Evolutionary conservation across 2,113 vertebrate species (phyloP), one percentile per base, ranked within the genome.

Genomic region (Cryptoleucopteryx plumbea): DNA sequence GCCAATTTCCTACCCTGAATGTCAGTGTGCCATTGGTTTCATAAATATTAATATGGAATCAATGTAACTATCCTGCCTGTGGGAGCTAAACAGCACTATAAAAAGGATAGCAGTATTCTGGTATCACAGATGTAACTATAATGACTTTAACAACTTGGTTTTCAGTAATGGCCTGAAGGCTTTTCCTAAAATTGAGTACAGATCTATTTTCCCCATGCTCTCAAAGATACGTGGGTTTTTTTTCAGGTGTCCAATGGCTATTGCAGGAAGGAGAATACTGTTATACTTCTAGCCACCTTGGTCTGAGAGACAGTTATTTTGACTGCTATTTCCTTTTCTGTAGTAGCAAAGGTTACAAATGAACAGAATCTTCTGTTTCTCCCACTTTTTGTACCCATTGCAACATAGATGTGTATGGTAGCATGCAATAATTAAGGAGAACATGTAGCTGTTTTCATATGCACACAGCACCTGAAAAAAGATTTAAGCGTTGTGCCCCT

Each of bases 1-100:
- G 34, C n/a, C 45, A 17, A 65, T 94, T 96, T 97, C 59, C 67
- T 91, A 90, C 48, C 68, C 83, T 66, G 86, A 95, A 82, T 88
- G 43, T 70, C 56, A 61, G 25, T 38, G 36, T 81, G 42, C 22
- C 82, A 78, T 47, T 92, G 55, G 17, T 45, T 83, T 95, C 77
- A 94, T 67, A 55, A 43, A 63, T 43, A 84, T 73, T 74, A 94
- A 94, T 58, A 94, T 16, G 27, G 47, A 96, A 95, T 95, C 88
- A 93, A 94, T 91, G 78, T 43, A 97, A 83, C 89, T 29, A 70
- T 56, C 77, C 59, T 92, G 58, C 52, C 84, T 68, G 40, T 20
- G 36, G 85, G 26, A 92, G 10, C 68, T 90, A 95, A 93, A 56
- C 13, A 74, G 31, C 18, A 53, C 15, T 36, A 83, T 36, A 80